phyloP scores from a whole-genome alignment of 2,113 vertebrate species.

The Hyaena hyaena region DNA sequence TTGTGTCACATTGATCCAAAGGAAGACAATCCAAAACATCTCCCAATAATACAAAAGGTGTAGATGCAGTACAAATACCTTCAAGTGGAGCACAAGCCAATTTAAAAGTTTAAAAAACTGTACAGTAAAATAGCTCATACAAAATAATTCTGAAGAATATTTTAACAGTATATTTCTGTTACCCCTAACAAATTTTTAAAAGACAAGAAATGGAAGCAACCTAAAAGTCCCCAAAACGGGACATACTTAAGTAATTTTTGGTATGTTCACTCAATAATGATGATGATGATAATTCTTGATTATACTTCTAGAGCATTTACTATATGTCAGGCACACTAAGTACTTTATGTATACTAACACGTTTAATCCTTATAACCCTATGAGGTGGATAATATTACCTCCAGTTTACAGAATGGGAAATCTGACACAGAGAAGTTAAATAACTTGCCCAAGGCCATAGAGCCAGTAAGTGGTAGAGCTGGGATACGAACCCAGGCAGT shows the following conservation, averaged over 20 bases:
- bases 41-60: slow-evolving; percentile 95
- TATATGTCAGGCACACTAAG: slow-evolving; percentile 12
- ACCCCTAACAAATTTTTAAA: slow-evolving; percentile 25
- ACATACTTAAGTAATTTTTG: slow-evolving; percentile 28
- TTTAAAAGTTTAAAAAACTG: slow-evolving; percentile 29
- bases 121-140: background rate
- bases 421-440: slow-evolving; percentile 45
- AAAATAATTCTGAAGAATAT: slow-evolving; percentile 50
- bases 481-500: slow-evolving; percentile 63
- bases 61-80: slow-evolving; percentile 98
- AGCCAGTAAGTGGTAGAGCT: slow-evolving; percentile 64
- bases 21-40: slow-evolving; percentile 98
- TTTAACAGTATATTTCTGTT: background rate
- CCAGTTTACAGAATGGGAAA: slow-evolving; percentile 40
- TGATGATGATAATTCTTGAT: background rate
- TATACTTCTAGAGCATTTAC: slow-evolving; percentile 51
- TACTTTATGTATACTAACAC: background rate
- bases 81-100: slow-evolving; percentile 52
- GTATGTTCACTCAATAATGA: background rate
- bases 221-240: background rate
- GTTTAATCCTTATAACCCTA: background rate
- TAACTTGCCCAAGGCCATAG: background rate
- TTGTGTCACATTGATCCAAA: slow-evolving; percentile 96
- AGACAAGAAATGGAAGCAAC: slow-evolving; percentile 36
- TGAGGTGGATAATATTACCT: background rate